Base-by-base conservation (phyloP, 2,797 vertebrate species). In the Heterohyrax brucei region DNA sequence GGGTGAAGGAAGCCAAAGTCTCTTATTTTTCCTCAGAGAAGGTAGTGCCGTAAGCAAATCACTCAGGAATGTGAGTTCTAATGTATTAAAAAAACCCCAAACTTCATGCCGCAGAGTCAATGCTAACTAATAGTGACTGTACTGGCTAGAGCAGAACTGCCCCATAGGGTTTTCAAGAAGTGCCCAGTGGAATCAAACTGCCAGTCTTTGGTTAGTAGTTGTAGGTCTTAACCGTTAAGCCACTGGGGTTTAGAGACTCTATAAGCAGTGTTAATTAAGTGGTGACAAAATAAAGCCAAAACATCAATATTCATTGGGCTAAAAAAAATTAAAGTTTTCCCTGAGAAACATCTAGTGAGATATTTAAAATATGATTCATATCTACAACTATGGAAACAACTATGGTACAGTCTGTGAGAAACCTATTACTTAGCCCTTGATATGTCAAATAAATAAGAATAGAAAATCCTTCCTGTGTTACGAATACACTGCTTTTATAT, bases 1-100 rank as follows among this genome's bases (percentile, higher is more conserved):
- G 46, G 8, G 44, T 53, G 80, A 14, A 30, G 78, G 18, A 85
- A 53, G 21, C 7, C 5, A 68, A 62, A 66, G 26, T 90, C 24
- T 93, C 46, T 61, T 53, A 48, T 91, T 78, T 78, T 86, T 84
- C n/a, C 91, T 93, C 56, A 72, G 77, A 68, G n/a, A 88, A 21
- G n/a, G 79, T 4, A 18, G 22, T 26, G 86, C 22, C 30, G 16
- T 59, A 83, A 78, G 28, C 28, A 73, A 70, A 77, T 78, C 5
- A 62, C 1, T n/a, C 50, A 79, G 44, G 44, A 39, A 56, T n/a
- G 39, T 68, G 10, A n/a, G 4, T 80, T 64, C 16, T 70, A 96
- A 14, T n/a, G 33, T 24, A 10, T 50, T 53, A 53, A 53, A 53
- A 53, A 53, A 53, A 53, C 50, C 9, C 50, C 50, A 56, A 56